phyloP scores from a whole-genome alignment of 2,888 invertebrate species.

The Hylaea fasciaria region DNA sequence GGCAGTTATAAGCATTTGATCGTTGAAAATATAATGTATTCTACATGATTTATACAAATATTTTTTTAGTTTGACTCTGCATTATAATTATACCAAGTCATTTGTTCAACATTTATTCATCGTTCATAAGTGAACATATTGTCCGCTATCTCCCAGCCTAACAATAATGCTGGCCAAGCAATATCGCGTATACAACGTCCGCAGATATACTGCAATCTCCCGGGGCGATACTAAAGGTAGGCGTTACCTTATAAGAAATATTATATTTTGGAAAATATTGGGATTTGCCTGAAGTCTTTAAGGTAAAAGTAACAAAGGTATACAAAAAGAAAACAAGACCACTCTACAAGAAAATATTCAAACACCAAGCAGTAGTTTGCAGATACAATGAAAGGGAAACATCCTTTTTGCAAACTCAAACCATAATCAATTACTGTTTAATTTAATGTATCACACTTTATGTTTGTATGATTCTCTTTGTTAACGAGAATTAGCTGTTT shows the following conservation, averaged over 20 bases:
- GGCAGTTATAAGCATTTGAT: no score
- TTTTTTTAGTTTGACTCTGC: no score
- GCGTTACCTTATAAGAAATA: conserved; percentile 28
- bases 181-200: conserved; percentile 36
- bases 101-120: not conserved
- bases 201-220: conserved; percentile 26
- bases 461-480: no score
- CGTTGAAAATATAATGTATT: no score
- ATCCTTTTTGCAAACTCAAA: no score
- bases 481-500: no score
- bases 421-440: no score
- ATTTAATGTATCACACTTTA: no score
- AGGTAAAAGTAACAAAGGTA: not conserved
- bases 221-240: conserved; percentile 14
- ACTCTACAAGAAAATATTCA: no score
- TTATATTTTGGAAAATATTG: conserved; percentile 26
- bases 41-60: no score
- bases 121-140: conserved; percentile 1
- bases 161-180: conserved; percentile 35
- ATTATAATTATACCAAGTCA: not conserved
- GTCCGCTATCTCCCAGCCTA: conserved; percentile 16
- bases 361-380: no score
- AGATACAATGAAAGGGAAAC: no score
- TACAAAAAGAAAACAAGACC: not conserved
- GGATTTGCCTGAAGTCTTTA: conserved; percentile 5